Evolutionary conservation across 1,140 invertebrate species (phyloP).

Genomic region (Drosophila ercepeae): DNA sequence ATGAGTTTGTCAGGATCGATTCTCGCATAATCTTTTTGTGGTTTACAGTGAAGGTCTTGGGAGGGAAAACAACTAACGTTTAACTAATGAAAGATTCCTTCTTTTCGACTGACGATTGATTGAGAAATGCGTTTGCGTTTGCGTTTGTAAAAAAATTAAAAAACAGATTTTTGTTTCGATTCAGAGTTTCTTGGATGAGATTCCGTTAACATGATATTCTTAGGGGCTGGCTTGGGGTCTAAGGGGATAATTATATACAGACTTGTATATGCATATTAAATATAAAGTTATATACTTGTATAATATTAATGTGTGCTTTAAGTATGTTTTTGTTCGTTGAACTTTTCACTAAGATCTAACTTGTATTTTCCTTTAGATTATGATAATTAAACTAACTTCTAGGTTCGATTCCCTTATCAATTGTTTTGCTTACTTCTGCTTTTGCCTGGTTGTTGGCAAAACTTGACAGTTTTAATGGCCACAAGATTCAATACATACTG

Average conservation of each 20-base stretch:
- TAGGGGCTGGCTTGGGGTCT: not conserved
- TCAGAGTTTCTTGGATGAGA: constrained; percentile 64
- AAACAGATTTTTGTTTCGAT: constrained; percentile 14
- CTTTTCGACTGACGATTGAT: constrained; percentile 24
- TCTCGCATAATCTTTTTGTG: not conserved
- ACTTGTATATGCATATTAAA: constrained; percentile 50
- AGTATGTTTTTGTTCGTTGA: constrained; percentile 61
- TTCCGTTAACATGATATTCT: constrained; percentile 57
- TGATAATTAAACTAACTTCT: constrained; percentile 59
- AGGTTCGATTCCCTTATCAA: constrained; percentile 64
- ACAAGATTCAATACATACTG: constrained; percentile 70
- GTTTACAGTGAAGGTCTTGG: constrained; percentile 5
- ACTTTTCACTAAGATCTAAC: constrained; percentile 45
- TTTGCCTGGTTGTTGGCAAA: constrained; percentile 55
- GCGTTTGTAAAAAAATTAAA: constrained; percentile 40
- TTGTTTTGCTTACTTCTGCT: constrained; percentile 52
- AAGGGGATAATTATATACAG: constrained; percentile 41
- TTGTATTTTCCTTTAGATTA: constrained; percentile 40
- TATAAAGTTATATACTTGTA: constrained; percentile 22
- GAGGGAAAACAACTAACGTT: constrained; percentile 38
- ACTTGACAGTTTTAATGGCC: constrained; percentile 68
- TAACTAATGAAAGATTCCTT: constrained; percentile 61
- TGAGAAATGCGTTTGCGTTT: too few species aligned
- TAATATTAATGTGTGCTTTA: constrained; percentile 37
- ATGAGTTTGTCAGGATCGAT: constrained; percentile 28